A percentile compares a stretch with the other conserved stretches of the same genome.
phyloP scores from a whole-genome alignment of 2,797 vertebrate species.

The Pseudotriccus pelzelni region DNA sequence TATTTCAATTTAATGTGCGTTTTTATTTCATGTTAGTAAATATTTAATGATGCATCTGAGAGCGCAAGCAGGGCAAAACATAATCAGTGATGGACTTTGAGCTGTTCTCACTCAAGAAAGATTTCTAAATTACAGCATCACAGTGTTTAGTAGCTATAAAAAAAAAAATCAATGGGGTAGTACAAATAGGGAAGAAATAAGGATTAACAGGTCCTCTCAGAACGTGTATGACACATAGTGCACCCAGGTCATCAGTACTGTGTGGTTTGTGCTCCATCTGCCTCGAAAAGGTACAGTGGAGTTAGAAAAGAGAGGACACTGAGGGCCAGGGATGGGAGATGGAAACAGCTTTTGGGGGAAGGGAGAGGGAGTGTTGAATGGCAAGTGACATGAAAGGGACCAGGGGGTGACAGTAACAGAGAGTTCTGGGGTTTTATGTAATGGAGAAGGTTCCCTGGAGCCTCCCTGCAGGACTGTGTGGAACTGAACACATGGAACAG shows the following conservation, averaged over 20 bases:
- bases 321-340: neutral
- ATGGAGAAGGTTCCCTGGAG: neutral
- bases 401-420: neutral
- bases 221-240: fast-evolving
- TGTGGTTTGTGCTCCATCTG: neutral
- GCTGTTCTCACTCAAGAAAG: neutral
- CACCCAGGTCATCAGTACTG: neutral
- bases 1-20: neutral
- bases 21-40: neutral
- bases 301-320: neutral
- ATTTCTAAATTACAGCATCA: neutral
- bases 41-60: neutral
- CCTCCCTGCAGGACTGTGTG: neutral
- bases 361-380: neutral
- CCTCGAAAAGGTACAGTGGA: neutral
- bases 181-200: neutral
- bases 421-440: neutral
- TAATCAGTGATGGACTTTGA: neutral
- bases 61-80: fast-evolving
- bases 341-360: neutral
- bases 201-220: neutral
- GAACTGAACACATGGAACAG: neutral
- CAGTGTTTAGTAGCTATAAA: neutral
- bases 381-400: neutral
- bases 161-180: neutral